Base-by-base conservation (phyloP, 2,888 invertebrate genomes). In the Hemistola chrysoprasaria region DNA sequence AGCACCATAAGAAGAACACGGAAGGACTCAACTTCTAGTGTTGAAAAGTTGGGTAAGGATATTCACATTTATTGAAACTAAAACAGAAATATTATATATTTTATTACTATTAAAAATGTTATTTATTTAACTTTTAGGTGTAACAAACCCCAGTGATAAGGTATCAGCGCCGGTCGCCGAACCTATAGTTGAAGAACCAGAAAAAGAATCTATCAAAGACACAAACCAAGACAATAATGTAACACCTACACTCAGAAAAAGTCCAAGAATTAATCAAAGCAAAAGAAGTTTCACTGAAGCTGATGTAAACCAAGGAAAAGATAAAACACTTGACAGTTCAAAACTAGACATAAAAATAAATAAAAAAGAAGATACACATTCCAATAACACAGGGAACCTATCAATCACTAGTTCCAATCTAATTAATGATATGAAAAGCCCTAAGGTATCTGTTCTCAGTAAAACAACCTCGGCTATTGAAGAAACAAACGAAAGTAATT, bases 1-100 rank as follows among this genome's bases (percentile, higher is more conserved):
- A 70, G 69, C 45, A 63, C 63, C 45, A 68, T 65, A 2, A 71
- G 80, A 50, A 68, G 74, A 48, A 78, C 79, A 6, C 72, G 80
- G 36, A 85, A 78, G 47, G 76, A 81, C 50, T 88, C 86, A 2
- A 49, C 75, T 37, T 72, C 84, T 7, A 84, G 71, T 62, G 47
- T 78, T 53, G 85, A 86, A 44, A 79, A 77, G 47, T 59, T 57
- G 67, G 81, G 87, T 86, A 67, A 47, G 22, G 28, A 11, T 22
- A 24, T 25, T 22, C n/a, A n/a, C n/a, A n/a, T n/a, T n/a, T n/a
- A n/a, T n/a, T n/a, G n/a, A n/a, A n/a, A n/a, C n/a, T n/a, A n/a
- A n/a, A n/a, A n/a, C n/a, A n/a, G n/a, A n/a, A n/a, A n/a, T n/a
- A n/a, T n/a, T n/a, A n/a, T 45, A 8, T 6, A 8, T 22, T 20